Base-by-base conservation (phyloP, 2,888 invertebrate species). In the Plagodis dolabraria region DNA sequence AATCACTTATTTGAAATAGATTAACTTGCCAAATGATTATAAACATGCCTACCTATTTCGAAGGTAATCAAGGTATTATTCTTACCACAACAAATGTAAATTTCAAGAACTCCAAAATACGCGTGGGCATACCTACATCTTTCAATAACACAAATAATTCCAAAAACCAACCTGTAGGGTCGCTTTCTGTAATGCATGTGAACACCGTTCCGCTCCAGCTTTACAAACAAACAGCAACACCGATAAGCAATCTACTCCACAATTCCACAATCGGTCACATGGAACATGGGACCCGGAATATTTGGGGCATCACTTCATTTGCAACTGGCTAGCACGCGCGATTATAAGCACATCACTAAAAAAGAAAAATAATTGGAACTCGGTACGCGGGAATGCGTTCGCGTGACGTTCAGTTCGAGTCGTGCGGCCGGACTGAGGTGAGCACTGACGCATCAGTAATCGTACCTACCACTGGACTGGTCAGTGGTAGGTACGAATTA, bases 181-280 rank as follows among this genome's bases (percentile, higher is more conserved):
- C 91, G 89, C 84, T 91, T 92, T 85, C 92, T 89, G 90, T 92
- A 92, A 92, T 92, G 91, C 92, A 92, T 92, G 88, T 90, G 85
- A 83, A 85, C 80, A 81, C 85, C 85, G 83, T 91, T 86, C 70
- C 87, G 90, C 91, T 92, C 92, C 92, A 92, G 92, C 83, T 90
- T 92, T 85, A 79, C 87, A 77, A 84, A 80, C 71, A 76, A 85
- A 80, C 74, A 72, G 79, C 71, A 71, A 68, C 76, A 75, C 75
- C 63, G 57, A 72, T 80, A 72, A 72, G 74, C 60, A 77, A 77
- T 65, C 61, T 71, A 74, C 72, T 63, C 60, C 68, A 52, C 47
- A 43, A 53, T 52, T 38, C 66, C 71, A 68, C 67, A 72, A 76
- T 69, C 75, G 74, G 69, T 79, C 76, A 74, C 77, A 74, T 67